Base-by-base conservation (phyloP, 2,113 vertebrate species). In the Protobothrops flavoviridis region DNA sequence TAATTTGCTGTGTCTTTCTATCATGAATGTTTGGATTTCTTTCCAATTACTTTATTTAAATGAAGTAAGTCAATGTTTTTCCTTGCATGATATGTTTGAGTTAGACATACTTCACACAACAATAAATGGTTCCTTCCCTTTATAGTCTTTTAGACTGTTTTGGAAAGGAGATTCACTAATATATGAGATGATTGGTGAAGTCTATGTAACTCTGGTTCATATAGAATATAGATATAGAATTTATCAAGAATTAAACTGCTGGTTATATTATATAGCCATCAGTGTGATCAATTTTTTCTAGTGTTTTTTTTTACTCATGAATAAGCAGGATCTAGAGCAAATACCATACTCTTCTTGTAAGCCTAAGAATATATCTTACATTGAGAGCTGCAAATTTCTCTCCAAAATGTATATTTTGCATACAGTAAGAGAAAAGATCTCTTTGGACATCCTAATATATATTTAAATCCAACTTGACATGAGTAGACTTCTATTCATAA, bases 1-100 rank as follows among this genome's bases (percentile, higher is more conserved):
- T 39, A 0, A 57, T 59, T 50, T 93, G 20, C 43, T 33, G 15
- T 85, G 26, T 12, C 17, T 91, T 86, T 57, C 0, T 48, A 8
- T 89, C 24, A 81, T 57, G 89, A 24, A 85, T 57, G n/a, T 85
- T 89, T 95, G 23, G 53, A 45, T 74, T 91, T 89, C 81, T 91
- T 56, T 90, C 53, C 39, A 26, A 74, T 85, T 56, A 94, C 29
- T 95, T 39, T 91, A 55, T 90, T 69, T 45, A 61, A 81, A 39
- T 26, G 43, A 8, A 53, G 48, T 94, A 81, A 0, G 0, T 90
- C 92, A 90, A 55, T 3, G 74, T 90, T 52, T 95, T 21, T 88
- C n/a, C 53, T 92, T 91, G 39, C 88, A 93, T 89, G 86, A 3
- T 61, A 12, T 94, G 9, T 61, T 24, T 64, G 45, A n/a, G 33